Evolutionary conservation across 2,888 invertebrate genomes (phyloP).

Genomic region (Norana najaformis): DNA sequence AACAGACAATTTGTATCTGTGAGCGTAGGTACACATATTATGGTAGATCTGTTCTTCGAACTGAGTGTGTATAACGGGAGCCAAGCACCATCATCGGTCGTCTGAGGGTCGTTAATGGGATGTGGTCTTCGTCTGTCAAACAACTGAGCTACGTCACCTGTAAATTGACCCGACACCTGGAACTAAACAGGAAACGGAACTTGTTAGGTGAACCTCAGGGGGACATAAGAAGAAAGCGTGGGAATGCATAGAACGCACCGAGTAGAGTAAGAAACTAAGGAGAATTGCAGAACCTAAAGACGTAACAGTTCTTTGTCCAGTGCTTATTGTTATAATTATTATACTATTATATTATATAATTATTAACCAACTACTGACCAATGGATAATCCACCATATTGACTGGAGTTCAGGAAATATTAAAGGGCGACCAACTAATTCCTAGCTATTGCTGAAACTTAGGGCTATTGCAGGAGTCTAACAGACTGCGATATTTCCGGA

Average conservation of each 20-base stretch:
- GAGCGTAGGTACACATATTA: neutral
- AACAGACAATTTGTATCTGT: neutral
- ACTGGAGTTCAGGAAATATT: no score
- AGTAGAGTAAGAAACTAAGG: neutral
- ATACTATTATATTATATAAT: no score
- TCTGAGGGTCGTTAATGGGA: neutral
- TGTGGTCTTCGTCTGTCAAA: neutral
- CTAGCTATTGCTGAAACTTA: no score
- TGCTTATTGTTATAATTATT: no score
- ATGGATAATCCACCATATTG: no score
- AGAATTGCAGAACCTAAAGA: neutral
- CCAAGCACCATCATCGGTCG: neutral
- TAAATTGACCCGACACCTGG: neutral
- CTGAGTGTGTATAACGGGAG: neutral
- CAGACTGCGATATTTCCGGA: no score
- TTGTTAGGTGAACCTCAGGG: no score
- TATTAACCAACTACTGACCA: no score
- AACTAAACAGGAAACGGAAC: neutral
- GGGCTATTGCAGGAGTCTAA: no score
- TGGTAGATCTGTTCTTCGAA: neutral
- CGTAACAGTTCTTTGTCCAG: neutral
- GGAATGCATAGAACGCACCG: neutral
- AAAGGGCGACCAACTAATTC: no score
- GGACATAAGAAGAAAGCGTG: neutral
- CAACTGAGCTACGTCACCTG: neutral